Evolutionary conservation across 2,113 vertebrate genomes (phyloP), one percentile per base, ranked within the genome.

Genomic region (Camelus dromedarius): DNA sequence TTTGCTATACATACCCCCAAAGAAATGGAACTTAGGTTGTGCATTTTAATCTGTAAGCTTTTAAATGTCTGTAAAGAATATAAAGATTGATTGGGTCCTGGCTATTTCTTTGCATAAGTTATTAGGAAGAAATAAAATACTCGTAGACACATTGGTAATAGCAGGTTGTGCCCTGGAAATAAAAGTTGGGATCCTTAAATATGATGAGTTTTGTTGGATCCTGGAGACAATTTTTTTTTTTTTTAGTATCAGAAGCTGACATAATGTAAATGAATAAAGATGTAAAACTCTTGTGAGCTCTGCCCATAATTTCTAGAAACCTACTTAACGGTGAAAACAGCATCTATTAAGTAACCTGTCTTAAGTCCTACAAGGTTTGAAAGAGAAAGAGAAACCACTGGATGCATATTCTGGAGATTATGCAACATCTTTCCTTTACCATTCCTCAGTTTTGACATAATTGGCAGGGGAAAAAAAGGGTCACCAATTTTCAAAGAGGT

Each of bases 61-160:
- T 70, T 75, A 79, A 73, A 72, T 22, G 12, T 79, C 62, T 73
- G 19, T 19, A 95, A 95, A 64, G 54, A 89, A 88, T 22, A 89
- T 8, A 24, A 50, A 10, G 50, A 73, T 62, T 87, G 22, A 81
- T 2, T 82, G 48, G 38, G 15, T 10, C 48, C 42, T 62, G 50
- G 79, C 28, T 76, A 66, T 60, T 92, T 86, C 52, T 90, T 83
- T 79, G 28, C 38, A 70, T 70, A 89, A 10, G 19, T 93, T 91
- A 92, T 73, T 64, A 83, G 52, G 10, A 77, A 93, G 73, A 42
- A 87, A 86, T 48, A 54, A 96, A 96, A 92, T 38, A 86, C 22
- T 62, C 42, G 64, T 9, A 67, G 38, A 86, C 60, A 69, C 6
- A 50, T 2, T 64, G 32, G 30, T 82, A 89, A 91, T 12, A 95